phyloP scores from a whole-genome alignment of 2,888 invertebrate species.

The Trissolcus brochymenae region DNA sequence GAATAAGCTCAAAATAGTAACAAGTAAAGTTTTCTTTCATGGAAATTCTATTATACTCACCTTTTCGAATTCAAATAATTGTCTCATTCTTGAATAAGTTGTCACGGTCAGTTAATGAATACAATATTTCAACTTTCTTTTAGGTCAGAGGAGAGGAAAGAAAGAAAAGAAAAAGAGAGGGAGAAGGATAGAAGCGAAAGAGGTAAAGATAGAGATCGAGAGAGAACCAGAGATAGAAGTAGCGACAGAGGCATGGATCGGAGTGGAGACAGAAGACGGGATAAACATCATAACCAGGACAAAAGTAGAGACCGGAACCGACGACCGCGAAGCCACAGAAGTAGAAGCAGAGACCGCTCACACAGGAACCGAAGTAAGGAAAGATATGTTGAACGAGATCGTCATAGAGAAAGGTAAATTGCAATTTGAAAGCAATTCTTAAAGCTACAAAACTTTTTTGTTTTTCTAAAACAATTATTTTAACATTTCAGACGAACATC shows the following conservation, averaged over 20 bases:
- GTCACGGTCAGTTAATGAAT: slow-evolving; percentile 25
- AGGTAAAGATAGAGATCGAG: slow-evolving; percentile 50
- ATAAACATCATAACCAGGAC: slow-evolving; percentile 72
- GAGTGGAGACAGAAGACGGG: slow-evolving; percentile 66
- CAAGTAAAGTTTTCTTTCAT: slow-evolving; percentile 35
- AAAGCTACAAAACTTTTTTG: background rate
- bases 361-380: slow-evolving; percentile 70
- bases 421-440: background rate
- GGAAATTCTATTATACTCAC: slow-evolving; percentile 34
- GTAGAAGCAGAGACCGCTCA: slow-evolving; percentile 70
- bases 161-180: slow-evolving; percentile 69
- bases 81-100: slow-evolving; percentile 14
- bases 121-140: slow-evolving; percentile 12
- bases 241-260: slow-evolving; percentile 63
- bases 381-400: slow-evolving; percentile 68
- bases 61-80: slow-evolving; percentile 37
- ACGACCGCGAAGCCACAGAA: slow-evolving; percentile 34
- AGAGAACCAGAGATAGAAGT: slow-evolving; percentile 65
- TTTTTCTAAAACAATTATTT: background rate
- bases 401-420: slow-evolving; percentile 70
- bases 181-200: slow-evolving; percentile 56
- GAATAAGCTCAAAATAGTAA: background rate
- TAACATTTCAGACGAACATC: slow-evolving; percentile 67
- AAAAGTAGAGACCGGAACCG: slow-evolving; percentile 72
- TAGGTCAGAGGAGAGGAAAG: slow-evolving; percentile 76